These are phyloP conservation scores for Drosophila takahashii DNA, from an alignment of 1,140 invertebrate genomes.

Conservation along the genomic window DNA sequence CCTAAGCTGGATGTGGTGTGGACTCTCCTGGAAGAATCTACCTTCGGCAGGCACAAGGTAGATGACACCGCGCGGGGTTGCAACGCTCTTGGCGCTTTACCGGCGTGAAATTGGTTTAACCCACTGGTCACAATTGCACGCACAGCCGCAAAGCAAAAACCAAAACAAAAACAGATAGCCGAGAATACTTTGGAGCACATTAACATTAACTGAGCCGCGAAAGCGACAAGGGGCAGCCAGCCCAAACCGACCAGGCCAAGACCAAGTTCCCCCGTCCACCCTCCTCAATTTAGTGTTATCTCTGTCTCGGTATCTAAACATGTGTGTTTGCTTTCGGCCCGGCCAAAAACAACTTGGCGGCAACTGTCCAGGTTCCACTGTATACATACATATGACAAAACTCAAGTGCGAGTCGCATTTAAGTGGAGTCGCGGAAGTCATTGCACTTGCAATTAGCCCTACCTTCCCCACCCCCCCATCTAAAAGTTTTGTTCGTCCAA, in stretches of 20 bases:
- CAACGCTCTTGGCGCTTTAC: slow-evolving; percentile 79
- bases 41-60: slow-evolving; percentile 58
- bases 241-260: slow-evolving; percentile 44
- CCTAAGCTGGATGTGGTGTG: neutral
- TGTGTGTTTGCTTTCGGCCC: slow-evolving; percentile 38
- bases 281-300: slow-evolving; percentile 45
- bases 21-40: slow-evolving; percentile 1
- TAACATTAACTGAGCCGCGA: slow-evolving; percentile 80
- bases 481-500: neutral
- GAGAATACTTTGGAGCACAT: slow-evolving; percentile 74
- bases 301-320: slow-evolving; percentile 73
- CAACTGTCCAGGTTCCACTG: slow-evolving; percentile 56
- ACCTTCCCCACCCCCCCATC: neutral
- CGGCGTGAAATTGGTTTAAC: slow-evolving; percentile 84
- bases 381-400: slow-evolving; percentile 35
- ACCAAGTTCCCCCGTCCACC: slow-evolving; percentile 2
- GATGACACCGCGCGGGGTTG: slow-evolving; percentile 63
- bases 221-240: slow-evolving; percentile 69
- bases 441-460: slow-evolving; percentile 65
- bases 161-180: slow-evolving; percentile 31
- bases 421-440: slow-evolving; percentile 66
- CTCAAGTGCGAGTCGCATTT: slow-evolving; percentile 50
- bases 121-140: slow-evolving; percentile 82
- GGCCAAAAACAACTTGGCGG: slow-evolving; percentile 8
- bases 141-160: slow-evolving; percentile 14